Base-by-base conservation (phyloP, 2,113 vertebrate genomes). In the Junco hyemalis region DNA sequence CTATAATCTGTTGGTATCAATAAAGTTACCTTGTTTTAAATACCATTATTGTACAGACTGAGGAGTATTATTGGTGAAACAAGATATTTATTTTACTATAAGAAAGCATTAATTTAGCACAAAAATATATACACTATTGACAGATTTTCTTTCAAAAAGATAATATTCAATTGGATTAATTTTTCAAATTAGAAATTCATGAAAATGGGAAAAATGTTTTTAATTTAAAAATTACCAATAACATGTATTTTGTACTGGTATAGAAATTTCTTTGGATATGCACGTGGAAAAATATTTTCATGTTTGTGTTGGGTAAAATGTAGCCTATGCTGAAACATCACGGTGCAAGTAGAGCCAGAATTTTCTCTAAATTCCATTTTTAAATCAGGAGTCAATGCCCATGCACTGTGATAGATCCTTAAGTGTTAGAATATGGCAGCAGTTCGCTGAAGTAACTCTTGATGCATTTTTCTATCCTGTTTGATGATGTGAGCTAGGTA, bases 21-120 rank as follows among this genome's bases (percentile, higher is more conserved):
- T 73, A 93, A 86, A 90, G 50, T 29, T n/a, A 68, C 24, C 56
- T 70, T 66, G 33, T 79, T 97, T 95, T 91, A 90, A 94, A 96
- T 92, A 64, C 22, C 3, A 8, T 4, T 79, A 29, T 66, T 74
- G 23, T 66, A 63, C 17, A 66, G 21, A 76, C 71, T 65, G 51
- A 91, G 45, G 33, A 71, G 9, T 76, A 71, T 64, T 86, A 68
- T 38, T 92, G 26, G 35, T 81, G 25, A 76, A 90, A 77, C 8
- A 56, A 69, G 29, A 44, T 28, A 5, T 35, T 64, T 0, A 19
- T 77, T 84, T 91, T 71, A 33, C 60, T 5, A 3, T 72, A 81
- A 97, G 91, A 96, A 97, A 94, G 54, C 51, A 78, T 82, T 66
- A 68, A 40, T 96, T 96, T 61, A 92, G 4, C 17, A 38, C 3